Conservation (phyloP, 2,113 vertebrate species). For the Glaucomys volans region DNA sequence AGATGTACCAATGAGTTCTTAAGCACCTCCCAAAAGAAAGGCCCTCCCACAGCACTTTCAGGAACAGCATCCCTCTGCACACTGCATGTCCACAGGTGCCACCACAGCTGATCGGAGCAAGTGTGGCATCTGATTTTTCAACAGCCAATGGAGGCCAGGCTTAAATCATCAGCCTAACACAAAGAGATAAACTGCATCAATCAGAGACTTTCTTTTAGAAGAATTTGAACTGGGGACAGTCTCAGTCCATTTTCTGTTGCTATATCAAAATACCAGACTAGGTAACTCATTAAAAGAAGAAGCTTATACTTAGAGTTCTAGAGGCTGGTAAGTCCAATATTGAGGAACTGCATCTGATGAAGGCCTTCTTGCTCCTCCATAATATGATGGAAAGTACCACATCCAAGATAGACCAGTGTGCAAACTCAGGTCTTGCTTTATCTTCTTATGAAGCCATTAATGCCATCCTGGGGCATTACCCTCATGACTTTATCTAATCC, state of each 20-base stretch:
- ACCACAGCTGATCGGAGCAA: background rate
- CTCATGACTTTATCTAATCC: background rate
- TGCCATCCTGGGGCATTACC: background rate
- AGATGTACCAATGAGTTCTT: background rate
- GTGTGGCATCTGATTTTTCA: background rate
- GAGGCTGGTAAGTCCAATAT: background rate
- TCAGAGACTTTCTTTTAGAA: background rate
- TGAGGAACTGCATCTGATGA: background rate
- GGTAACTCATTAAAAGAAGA: background rate
- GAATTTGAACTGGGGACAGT: background rate
- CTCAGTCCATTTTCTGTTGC: background rate
- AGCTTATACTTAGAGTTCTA: background rate
- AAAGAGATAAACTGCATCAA: background rate
- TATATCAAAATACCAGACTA: background rate
- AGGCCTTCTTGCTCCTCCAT: background rate
- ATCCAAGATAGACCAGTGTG: background rate
- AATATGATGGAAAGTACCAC: background rate
- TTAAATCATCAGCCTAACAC: background rate
- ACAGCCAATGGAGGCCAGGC: background rate
- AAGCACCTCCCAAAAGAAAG: background rate
- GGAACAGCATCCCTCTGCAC: background rate
- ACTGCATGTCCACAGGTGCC: background rate
- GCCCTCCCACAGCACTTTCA: accelerated
- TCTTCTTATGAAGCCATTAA: background rate
- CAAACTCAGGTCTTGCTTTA: background rate